Percentiles rank a stretch among this genome's conserved stretches.
Evolutionary conservation across 2,888 invertebrate species (phyloP).

Genomic region (Argyra leucocephala): DNA sequence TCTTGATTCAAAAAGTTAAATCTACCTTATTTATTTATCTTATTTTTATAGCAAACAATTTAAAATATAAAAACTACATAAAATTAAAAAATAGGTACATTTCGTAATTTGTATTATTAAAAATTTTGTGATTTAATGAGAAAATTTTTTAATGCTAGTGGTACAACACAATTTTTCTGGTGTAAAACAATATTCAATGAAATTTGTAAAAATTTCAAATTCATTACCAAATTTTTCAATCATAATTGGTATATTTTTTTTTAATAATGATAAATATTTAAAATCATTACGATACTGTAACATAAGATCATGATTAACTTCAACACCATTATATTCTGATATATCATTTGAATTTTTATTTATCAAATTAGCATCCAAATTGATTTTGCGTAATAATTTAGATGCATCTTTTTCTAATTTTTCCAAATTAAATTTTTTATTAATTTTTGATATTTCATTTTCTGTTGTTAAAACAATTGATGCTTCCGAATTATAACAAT

Average conservation of each 20-base stretch:
- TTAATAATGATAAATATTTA: slow-evolving; percentile 28
- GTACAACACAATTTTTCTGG: not conserved
- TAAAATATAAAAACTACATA: no score
- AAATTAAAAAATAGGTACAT: no score
- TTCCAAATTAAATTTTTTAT: slow-evolving; percentile 23
- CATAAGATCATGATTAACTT: slow-evolving; percentile 26
- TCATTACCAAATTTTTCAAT: slow-evolving; percentile 19
- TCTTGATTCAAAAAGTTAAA: no score
- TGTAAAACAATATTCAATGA: slow-evolving; percentile 23
- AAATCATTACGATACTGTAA: slow-evolving; percentile 29
- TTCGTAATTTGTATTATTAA: no score
- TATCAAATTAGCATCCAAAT: slow-evolving; percentile 13
- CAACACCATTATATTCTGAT: slow-evolving; percentile 28
- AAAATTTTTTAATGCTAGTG: no score
- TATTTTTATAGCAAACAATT: no score
- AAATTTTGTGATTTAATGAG: no score
- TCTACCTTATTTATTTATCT: no score
- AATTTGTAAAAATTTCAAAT: slow-evolving; percentile 25
- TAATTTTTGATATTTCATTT: not conserved
- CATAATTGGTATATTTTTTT: slow-evolving; percentile 25
- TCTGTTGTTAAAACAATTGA: slow-evolving; percentile 21
- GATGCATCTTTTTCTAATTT: slow-evolving; percentile 27
- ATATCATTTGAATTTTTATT: slow-evolving; percentile 26
- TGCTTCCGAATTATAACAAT: not conserved
- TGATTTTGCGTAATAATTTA: slow-evolving; percentile 24